Conservation (phyloP, 2,797 vertebrate species). For the Enteromius thamalakanensis region DNA sequence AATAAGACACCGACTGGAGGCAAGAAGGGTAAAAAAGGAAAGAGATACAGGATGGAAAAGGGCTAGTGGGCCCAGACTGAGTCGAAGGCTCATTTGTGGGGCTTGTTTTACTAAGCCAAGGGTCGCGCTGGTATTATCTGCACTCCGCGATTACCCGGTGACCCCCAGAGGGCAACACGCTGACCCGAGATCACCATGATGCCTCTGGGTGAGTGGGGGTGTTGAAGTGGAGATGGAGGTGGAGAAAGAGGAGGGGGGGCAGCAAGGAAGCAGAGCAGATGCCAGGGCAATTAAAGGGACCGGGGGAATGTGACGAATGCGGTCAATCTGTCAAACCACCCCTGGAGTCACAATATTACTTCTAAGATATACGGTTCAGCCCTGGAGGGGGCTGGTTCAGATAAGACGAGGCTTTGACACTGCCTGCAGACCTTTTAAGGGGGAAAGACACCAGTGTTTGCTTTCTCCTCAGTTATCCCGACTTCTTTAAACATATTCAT, state of each 20-base stretch:
- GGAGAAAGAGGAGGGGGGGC: slow-evolving; percentile 54
- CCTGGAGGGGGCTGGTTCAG: slow-evolving; percentile 68
- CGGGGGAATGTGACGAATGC: slow-evolving; percentile 82
- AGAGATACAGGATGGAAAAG: slow-evolving; percentile 55
- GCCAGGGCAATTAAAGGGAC: slow-evolving; percentile 80
- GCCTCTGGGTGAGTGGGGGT: slow-evolving; percentile 53
- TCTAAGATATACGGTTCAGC: slow-evolving; percentile 79
- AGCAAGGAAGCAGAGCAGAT: slow-evolving; percentile 81
- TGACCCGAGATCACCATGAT: slow-evolving; percentile 72
- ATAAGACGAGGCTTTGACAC: slow-evolving; percentile 68
- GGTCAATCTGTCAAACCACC: slow-evolving; percentile 82
- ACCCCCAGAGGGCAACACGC: slow-evolving; percentile 71
- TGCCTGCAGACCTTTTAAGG: slow-evolving; percentile 61
- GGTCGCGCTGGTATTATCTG: slow-evolving; percentile 71
- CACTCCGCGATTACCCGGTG: slow-evolving; percentile 68
- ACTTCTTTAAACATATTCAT: slow-evolving; percentile 49
- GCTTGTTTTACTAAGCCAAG: slow-evolving; percentile 69
- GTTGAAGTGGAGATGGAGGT: slow-evolving; percentile 51
- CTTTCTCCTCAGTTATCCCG: slow-evolving; percentile 6
- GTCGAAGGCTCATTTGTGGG: slow-evolving; percentile 14
- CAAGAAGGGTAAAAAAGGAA: slow-evolving; percentile 67
- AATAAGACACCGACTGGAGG: slow-evolving; percentile 65
- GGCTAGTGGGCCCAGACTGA: slow-evolving; percentile 42
- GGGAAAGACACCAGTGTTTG: slow-evolving; percentile 46
- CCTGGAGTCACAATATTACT: slow-evolving; percentile 80